Percentiles rank a stretch among this genome's conserved stretches.
Conservation (phyloP, 2,113 vertebrate species). For the Anhinga anhinga region DNA sequence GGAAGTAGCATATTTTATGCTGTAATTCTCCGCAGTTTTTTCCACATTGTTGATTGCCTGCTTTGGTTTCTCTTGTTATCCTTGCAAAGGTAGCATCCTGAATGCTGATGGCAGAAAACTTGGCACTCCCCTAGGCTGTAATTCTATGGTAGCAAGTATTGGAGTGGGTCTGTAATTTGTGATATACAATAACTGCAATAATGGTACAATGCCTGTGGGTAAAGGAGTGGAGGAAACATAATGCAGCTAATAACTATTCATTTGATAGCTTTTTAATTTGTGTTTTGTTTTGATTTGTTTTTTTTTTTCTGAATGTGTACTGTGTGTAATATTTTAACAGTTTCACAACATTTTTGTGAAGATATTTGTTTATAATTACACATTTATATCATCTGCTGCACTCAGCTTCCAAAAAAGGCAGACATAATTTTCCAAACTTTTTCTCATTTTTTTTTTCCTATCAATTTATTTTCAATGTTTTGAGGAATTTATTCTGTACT, state of each 20-base stretch:
- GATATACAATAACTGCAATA: slow-evolving; percentile 16
- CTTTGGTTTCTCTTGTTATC: background rate
- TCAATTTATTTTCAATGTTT: background rate
- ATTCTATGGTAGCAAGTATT: background rate
- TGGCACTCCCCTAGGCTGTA: background rate
- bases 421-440: background rate
- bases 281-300: no score
- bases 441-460: background rate
- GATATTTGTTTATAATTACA: background rate
- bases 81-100: background rate
- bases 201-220: background rate
- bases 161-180: background rate
- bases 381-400: background rate
- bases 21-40: background rate
- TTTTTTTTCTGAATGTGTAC: background rate
- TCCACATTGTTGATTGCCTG: background rate
- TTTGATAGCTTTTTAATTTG: background rate
- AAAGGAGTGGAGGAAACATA: slow-evolving; percentile 8
- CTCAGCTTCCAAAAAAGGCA: background rate
- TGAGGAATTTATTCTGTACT: background rate
- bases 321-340: background rate
- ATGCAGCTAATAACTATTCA: slow-evolving; percentile 29
- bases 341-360: background rate
- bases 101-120: slow-evolving; percentile 3
- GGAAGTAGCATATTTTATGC: background rate